Evolutionary conservation across 2,113 vertebrate species (phyloP).

Genomic region (Anseranas semipalmata): DNA sequence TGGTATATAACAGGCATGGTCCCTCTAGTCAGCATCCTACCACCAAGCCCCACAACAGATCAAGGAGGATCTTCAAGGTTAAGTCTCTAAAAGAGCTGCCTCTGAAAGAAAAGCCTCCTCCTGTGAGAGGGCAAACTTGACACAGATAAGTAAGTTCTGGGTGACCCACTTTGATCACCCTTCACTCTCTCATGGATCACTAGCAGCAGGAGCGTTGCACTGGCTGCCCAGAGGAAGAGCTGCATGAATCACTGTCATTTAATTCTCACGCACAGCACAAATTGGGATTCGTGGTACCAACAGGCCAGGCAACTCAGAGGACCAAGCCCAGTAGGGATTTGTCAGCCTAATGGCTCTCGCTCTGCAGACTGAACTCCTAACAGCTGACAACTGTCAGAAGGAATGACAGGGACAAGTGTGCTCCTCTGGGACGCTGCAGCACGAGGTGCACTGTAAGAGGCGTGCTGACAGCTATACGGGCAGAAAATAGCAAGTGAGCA

Average conservation of each 20-base stretch:
- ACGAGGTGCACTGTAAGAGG: neutral
- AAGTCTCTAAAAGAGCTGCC: neutral
- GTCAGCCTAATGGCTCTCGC: neutral
- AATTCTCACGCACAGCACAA: neutral
- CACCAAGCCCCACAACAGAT: neutral
- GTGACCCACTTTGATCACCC: neutral
- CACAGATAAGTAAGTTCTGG: neutral
- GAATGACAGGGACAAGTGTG: neutral
- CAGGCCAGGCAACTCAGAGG: neutral
- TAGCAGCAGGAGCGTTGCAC: neutral
- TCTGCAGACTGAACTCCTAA: neutral
- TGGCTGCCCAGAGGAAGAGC: neutral
- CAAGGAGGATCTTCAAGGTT: neutral
- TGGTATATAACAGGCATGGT: neutral
- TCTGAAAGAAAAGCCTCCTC: neutral
- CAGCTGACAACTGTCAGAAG: neutral
- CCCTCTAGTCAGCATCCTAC: neutral
- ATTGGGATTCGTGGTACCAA: neutral
- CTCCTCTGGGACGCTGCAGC: neutral
- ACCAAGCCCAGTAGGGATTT: neutral
- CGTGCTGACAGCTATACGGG: accelerated
- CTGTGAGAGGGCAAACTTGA: neutral
- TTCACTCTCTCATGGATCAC: neutral
- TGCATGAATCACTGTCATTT: neutral
- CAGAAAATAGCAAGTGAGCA: neutral